Base-by-base conservation (phyloP, 2,797 vertebrate genomes). In the Crocidura indochinensis region DNA sequence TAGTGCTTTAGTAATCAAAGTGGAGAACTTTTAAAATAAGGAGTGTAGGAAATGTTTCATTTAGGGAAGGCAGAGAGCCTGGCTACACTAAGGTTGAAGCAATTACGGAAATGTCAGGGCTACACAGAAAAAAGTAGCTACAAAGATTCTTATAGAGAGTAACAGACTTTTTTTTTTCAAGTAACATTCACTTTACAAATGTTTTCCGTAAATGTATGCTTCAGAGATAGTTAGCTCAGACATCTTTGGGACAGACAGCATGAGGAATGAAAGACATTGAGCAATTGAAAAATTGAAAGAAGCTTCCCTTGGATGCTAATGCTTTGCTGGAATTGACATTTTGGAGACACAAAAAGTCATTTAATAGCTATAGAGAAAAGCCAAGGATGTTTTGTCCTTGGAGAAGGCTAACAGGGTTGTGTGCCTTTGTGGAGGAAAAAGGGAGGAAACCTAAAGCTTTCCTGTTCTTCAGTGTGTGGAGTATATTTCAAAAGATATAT, bases 61-160 rank as follows among this genome's bases (percentile, higher is more conserved):
- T 78, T 79, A 38, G 67, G 83, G 84, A 94, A 96, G 62, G 79
- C 93, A 92, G 89, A 96, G 93, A 84, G 44, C 68, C 26, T 0
- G 6, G 19, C 19, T 94, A 76, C 60, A 60, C 46, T 69, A 69
- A 93, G 91, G 95, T 90, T 93, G 95, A 95, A 96, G 88, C 84
- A 96, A 94, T 97, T 95, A 96, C 84, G 81, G 78, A 97, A 95
- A 95, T 95, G 94, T 94, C 94, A 95, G 64, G 64, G 77, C 62
- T 85, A 17, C 44, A 46, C 29, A 56, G 65, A 62, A 76, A 87
- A 92, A 26, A 80, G 68, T 96, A 94, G 56, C 72, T 67, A 46
- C 67, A 83, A 71, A 95, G 93, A 83, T 82, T 84, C 90, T 88
- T 62, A 88, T 3, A 24, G 22, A 74, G 8, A 74, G 60, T 81